Evolutionary conservation across 2,888 invertebrate genomes (phyloP), one percentile per base, ranked within the genome.

Genomic region (Cancer borealis): DNA sequence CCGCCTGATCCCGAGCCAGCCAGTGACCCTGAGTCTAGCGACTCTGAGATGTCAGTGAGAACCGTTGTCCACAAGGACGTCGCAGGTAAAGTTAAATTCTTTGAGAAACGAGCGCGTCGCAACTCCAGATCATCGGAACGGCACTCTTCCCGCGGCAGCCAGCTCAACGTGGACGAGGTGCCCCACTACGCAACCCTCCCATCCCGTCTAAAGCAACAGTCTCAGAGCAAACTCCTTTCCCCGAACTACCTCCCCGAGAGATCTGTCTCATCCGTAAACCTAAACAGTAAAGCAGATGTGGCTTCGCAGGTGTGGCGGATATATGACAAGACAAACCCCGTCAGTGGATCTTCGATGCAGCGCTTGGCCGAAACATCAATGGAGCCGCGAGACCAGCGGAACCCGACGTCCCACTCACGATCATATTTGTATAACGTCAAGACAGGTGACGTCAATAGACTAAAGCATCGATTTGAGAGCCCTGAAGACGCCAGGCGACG

Each of bases 21-120:
- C 5, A 95, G 94, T 88, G 95, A 95, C 91, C 91, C 92, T 4
- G 95, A 95, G n/a, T 91, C 94, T 1, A 95, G 95, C 79, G 95
- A 95, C 90, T 95, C 95, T 26, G 95, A 95, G 21, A 91, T 94
- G 21, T 95, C 95, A 30, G 95, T 95, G 39, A 88, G 94, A 88
- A 95, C 95, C 8, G 95, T 95, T 26, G 95, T 95, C 26, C 95
- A 95, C 91, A 95, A 95, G 49, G 95, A 95, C 84, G 95, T 95
- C 10, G 95, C 95, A 90, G 95, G 95, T 30, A 95, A 95, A 88
- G 95, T 95, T 10, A 95, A 95, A 54, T 95, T 95, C 79, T 95
- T 95, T 79, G 95, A 95, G 79, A 95, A 95, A 79, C 92, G 94
- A 92, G 95, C 95, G 30, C 93, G 95, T n/a, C 94, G 94, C 39